phyloP scores from a whole-genome alignment of 2,113 vertebrate species.

The Apaloderma vittatum region DNA sequence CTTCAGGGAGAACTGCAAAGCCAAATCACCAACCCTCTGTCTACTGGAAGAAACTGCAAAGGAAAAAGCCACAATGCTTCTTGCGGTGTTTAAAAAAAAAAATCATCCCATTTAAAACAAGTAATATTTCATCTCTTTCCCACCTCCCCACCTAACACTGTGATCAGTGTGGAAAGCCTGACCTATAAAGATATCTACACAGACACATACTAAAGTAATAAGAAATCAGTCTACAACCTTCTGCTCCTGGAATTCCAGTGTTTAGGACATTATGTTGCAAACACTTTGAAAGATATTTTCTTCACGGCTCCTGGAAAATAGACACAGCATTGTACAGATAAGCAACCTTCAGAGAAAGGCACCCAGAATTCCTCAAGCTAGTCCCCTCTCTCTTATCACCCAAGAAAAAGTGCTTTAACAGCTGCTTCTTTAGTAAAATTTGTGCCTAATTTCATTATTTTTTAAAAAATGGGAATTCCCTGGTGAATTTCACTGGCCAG shows the following conservation, averaged over 20 bases:
- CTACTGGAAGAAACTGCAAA: not conserved
- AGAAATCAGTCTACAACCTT: not conserved
- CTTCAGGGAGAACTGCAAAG: not conserved
- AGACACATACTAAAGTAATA: not conserved
- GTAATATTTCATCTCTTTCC: not conserved
- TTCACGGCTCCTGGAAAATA: not conserved
- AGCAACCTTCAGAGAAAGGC: not conserved
- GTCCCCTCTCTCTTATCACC: not conserved
- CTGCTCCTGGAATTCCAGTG: not conserved
- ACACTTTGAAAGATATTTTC: not conserved
- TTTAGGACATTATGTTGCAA: not conserved
- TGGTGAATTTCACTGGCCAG: not conserved
- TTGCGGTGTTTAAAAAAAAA: not conserved
- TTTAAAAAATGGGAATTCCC: not conserved
- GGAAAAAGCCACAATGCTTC: not conserved
- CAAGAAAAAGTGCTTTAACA: not conserved
- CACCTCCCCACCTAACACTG: fast-evolving
- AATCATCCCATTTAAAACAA: not conserved
- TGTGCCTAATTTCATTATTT: not conserved
- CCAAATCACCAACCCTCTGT: not conserved
- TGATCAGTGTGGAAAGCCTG: not conserved
- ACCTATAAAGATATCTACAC: not conserved
- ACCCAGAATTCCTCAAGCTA: not conserved
- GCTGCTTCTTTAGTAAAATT: not conserved
- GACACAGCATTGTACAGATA: not conserved